phyloP scores from a whole-genome alignment of 2,113 vertebrate species.

The Heteronetta atricapilla region DNA sequence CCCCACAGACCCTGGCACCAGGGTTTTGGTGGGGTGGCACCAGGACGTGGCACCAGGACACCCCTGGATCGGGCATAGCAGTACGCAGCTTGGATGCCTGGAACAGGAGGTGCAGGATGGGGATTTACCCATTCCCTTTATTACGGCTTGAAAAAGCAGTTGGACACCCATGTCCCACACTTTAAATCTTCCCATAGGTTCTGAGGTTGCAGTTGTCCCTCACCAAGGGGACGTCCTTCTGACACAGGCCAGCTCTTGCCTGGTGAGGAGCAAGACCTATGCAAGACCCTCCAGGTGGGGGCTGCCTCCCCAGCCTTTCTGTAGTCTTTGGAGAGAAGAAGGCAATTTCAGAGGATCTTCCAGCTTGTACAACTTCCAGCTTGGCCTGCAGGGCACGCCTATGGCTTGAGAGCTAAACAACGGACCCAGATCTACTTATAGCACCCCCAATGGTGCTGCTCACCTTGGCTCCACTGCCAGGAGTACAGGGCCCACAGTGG shows the following conservation, averaged over 20 bases:
- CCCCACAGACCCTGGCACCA: background rate
- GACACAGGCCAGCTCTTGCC: background rate
- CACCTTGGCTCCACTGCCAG: background rate
- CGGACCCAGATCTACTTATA: background rate
- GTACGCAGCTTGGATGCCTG: background rate
- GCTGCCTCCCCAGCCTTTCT: background rate
- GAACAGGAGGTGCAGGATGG: background rate
- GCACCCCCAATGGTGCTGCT: fast-evolving
- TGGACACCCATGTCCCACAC: background rate
- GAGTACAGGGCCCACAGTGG: background rate
- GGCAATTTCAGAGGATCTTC: background rate
- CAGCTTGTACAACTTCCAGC: background rate
- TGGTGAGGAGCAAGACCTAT: background rate
- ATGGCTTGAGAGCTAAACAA: background rate
- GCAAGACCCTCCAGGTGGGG: background rate
- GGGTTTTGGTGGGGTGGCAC: too few relatives aligned
- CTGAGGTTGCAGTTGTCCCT: background rate
- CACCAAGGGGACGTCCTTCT: background rate
- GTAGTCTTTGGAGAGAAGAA: background rate
- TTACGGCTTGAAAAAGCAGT: slow-evolving; percentile 22
- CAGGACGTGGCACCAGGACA: background rate
- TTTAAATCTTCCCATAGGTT: background rate
- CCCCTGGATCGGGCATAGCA: fast-evolving
- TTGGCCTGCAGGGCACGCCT: background rate
- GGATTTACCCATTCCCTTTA: slow-evolving; percentile 17